phyloP scores from a whole-genome alignment of 2,797 vertebrate genomes.

The Kryptolebias ocellatus region DNA sequence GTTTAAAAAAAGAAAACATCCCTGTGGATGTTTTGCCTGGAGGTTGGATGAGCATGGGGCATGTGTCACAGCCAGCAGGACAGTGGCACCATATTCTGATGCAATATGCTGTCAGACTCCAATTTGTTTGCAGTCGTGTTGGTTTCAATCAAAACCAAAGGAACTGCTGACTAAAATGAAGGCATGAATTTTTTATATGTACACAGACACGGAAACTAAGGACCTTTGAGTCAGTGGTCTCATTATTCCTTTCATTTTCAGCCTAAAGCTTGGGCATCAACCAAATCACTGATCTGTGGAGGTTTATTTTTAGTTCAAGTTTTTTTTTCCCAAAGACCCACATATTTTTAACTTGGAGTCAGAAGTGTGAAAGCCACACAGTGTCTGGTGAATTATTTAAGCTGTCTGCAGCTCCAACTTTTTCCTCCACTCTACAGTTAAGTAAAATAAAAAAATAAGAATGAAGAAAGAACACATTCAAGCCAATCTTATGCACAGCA shows the following conservation, averaged over 20 bases:
- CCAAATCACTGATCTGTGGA: constrained; percentile 9
- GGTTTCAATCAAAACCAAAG: constrained; percentile 42
- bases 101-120: constrained; percentile 11
- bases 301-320: constrained; percentile 21
- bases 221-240: constrained; percentile 12
- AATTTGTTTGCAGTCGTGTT: constrained; percentile 37
- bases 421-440: constrained; percentile 11
- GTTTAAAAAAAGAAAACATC: background rate
- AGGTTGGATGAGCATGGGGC: background rate
- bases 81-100: constrained; percentile 10
- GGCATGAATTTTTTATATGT: constrained; percentile 54
- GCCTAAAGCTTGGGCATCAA: constrained; percentile 21
- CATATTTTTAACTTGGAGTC: constrained; percentile 11
- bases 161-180: constrained; percentile 40
- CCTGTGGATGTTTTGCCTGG: background rate
- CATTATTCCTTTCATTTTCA: constrained; percentile 7
- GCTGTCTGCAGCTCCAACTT: constrained; percentile 12
- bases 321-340: constrained; percentile 7
- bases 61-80: background rate
- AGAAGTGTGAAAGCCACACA: background rate
- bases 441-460: constrained; percentile 47
- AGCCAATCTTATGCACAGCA: constrained; percentile 21
- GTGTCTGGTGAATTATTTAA: constrained; percentile 18
- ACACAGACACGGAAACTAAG: constrained; percentile 15
- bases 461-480: constrained; percentile 44